Conservation (phyloP, 2,797 vertebrate species). For the Miopithecus talapoin region DNA sequence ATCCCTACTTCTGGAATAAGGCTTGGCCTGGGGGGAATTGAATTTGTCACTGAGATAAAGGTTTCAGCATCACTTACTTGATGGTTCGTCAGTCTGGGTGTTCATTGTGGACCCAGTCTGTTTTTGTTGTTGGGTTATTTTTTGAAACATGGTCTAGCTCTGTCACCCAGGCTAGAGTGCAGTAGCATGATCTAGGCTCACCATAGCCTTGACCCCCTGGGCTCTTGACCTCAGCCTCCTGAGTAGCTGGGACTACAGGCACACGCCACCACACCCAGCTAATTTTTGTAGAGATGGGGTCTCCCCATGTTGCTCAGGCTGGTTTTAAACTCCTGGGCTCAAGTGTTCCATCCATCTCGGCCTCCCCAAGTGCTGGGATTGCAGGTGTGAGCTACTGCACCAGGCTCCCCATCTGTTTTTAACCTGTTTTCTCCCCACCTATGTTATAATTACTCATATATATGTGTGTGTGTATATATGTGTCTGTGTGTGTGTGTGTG, state of each 20-base stretch:
- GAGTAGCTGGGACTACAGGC: not conserved
- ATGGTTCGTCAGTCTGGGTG: not conserved
- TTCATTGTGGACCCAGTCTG: not conserved
- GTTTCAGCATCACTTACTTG: not conserved
- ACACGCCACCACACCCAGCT: not conserved
- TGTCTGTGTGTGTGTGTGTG: too few species aligned
- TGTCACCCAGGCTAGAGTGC: not conserved
- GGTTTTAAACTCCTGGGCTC: not conserved
- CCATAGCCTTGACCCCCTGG: not conserved
- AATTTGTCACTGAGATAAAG: not conserved
- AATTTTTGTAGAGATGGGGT: not conserved
- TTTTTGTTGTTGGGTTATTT: not conserved
- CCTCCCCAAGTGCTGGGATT: not conserved
- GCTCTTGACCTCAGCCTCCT: not conserved
- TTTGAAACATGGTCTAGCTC: not conserved
- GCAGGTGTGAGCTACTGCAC: not conserved
- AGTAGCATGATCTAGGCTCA: not conserved
- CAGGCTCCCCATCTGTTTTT: not conserved
- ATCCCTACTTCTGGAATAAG: not conserved
- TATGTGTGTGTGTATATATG: not conserved
- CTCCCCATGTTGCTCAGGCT: not conserved
- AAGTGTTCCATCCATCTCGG: not conserved
- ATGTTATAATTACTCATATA: too few species aligned
- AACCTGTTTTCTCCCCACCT: not conserved
- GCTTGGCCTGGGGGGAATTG: not conserved